Evolutionary conservation across 2,113 vertebrate species (phyloP), one percentile per base, ranked within the genome.

Genomic region (Oceanites oceanicus): DNA sequence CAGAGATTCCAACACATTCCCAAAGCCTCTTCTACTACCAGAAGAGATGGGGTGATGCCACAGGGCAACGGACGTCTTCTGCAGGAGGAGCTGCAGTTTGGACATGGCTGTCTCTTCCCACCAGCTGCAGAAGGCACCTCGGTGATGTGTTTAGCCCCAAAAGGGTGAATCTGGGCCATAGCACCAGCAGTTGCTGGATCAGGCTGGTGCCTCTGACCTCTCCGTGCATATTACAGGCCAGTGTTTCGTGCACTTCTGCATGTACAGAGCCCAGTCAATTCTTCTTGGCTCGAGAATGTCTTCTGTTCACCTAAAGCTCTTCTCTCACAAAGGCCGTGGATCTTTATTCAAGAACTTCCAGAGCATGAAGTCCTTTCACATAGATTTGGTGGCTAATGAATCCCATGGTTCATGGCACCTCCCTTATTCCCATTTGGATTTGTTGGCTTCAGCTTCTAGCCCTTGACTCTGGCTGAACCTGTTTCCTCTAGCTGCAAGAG

Each of bases 211-310:
- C 40, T 61, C 38, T 23, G 23, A 30, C 32, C 38, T 42, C 22
- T 9, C 29, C 0, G 3, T 27, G 42, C 44, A 3, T 15, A 0
- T 17, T 5, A 4, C 72, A 25, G 72, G 13, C 11, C 29, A 20
- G 12, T 1, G 15, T 14, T 38, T 27, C 45, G 7, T 7, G 7
- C 9, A 8, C 36, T 49, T 29, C 47, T 15, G 38, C 30, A 11
- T 2, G 1, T 7, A 2, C 7, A 20, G 76, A 62, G 50, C 4
- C 20, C 77, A 2, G 22, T 2, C 59, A 16, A 17, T 8, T 15
- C 45, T 65, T 30, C 80, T 38, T 40, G 19, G 27, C 45, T 36
- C 0, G 1, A 52, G 58, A 12, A 53, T 27, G 18, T 32, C 77
- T 82, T 34, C 30, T 63, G 26, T n/a, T 85, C 13, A 0, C 34